Base-by-base conservation (phyloP, 2,113 vertebrate genomes). In the Dunckerocampus dactyliophorus region DNA sequence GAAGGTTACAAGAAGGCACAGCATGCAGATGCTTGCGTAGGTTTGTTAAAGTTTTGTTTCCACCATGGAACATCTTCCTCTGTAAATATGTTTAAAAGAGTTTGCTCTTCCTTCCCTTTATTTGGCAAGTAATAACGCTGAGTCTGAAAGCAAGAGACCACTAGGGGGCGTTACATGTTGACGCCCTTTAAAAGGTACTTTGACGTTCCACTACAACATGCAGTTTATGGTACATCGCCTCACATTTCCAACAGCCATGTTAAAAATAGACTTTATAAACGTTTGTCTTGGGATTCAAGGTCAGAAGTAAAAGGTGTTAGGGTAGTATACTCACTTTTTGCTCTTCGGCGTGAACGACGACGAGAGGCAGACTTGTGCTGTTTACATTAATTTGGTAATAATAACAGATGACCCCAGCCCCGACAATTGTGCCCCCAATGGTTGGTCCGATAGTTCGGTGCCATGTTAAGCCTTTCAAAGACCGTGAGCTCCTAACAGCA, bases 311-410 rank as follows among this genome's bases (percentile, higher is more conserved):
- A 50, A 50, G 1, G 10, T 50, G 22, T 48, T 16, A 34, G 13
- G 46, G 11, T 5, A 47, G 4, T 7, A 12, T 7, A 75, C 82
- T 82, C 59, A 87, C 80, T 47, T 80, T 82, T n/a, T 74, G 45
- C 24, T 63, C 74, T 45, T 76, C 71, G 0, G 88, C 86, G 14
- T 72, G 49, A 8, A 88, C 86, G 6, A 74, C 49, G 5, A 70
- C 39, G 47, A 70, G 71, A 37, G 74, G 76, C n/a, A 75, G 13
- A 21, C 53, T 72, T 47, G 67, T 51, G 57, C 7, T 62, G 49
- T 45, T 59, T 0, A 53, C 53, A 12, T 52, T 17, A n/a, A 68
- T 60, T 0, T 21, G 58, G 47, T 75, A 72, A 54, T 65, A 82
- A 66, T 67, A 84, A 63, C 47, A 75, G 16, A 83, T 0, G 2